These are phyloP conservation scores for Sarcophaga variegata DNA, from an alignment of 2,888 invertebrate genomes.

Conservation along the genomic window DNA sequence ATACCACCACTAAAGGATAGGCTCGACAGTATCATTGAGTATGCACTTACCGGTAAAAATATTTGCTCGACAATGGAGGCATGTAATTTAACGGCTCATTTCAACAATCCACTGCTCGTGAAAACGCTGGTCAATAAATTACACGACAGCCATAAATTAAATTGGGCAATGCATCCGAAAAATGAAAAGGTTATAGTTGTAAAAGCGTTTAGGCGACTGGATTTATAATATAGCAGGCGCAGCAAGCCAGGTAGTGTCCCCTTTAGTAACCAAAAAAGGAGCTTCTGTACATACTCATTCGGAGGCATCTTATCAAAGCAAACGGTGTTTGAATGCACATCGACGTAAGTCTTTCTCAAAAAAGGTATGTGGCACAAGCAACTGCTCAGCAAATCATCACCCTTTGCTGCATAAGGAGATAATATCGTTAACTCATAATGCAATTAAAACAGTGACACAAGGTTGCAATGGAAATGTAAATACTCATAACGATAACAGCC, in stretches of 20 bases:
- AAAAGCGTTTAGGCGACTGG: conserved; percentile 53
- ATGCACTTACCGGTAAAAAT: no score
- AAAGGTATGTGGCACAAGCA: conserved; percentile 7
- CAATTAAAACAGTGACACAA: not conserved
- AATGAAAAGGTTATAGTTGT: conserved; percentile 30
- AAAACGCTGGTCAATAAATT: conserved; percentile 53
- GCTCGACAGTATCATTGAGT: no score
- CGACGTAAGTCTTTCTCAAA: conserved; percentile 14
- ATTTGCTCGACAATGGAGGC: no score
- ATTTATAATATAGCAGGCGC: conserved; percentile 53
- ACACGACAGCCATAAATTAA: conserved; percentile 41
- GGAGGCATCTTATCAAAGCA: not conserved
- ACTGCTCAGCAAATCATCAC: conserved; percentile 9
- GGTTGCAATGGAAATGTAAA: not conserved
- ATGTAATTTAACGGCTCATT: conserved; percentile 7
- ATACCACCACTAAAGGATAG: no score
- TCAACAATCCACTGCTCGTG: conserved; percentile 41
- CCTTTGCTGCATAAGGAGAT: not conserved
- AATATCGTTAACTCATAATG: not conserved
- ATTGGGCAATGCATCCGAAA: conserved; percentile 42
- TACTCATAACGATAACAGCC: not conserved
- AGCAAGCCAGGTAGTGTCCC: conserved; percentile 54
- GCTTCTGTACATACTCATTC: conserved; percentile 45
- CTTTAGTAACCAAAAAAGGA: conserved; percentile 38
- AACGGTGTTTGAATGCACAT: not conserved